Evolutionary conservation across 2,888 invertebrate species (phyloP), one percentile per base, ranked within the genome.

Genomic region (Sinhomidia bicolor): DNA sequence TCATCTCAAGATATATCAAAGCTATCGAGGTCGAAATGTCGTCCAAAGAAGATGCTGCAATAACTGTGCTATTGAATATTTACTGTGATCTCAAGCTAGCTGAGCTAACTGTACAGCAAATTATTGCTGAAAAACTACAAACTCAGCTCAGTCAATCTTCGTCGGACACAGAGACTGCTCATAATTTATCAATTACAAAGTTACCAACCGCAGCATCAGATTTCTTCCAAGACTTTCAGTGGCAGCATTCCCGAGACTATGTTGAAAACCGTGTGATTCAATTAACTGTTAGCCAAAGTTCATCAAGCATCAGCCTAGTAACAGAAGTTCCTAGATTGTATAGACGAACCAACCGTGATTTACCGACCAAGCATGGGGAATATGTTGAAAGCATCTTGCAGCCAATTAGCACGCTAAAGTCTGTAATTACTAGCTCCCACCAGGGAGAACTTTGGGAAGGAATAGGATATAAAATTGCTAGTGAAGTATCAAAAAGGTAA

Each of bases 281-380:
- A 32, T 62, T 89, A 9, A 85, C 90, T 0, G 85, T 92, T 10
- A 88, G 47, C 32, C 89, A 89, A 89, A 90, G 90, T 82, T 81
- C 87, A 32, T 62, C 81, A 7, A 83, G 89, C 71, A 91, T 92
- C 60, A 86, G 90, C 17, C 82, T 91, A 78, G 98, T 99, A 4
- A 97, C 96, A 92, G 98, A 99, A 93, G 97, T 99, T 93, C 99
- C 99, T 1, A 95, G 99, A 90, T 94, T 99, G 85, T 99, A 98
- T 93, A 95, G 98, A 83, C 96, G 98, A 93, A 99, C 99, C 0
- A 99, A 99, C 93, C 95, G 98, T 90, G 98, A 96, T 92, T 95
- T 96, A 32, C 98, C 98, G 0, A 96, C 95, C 0, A 96, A 96
- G 92, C 95, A 97, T 47, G 98, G 98, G 90, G 93, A 95, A 20